Evolutionary conservation across 2,888 invertebrate species (phyloP).

Genomic region (Leucophenga montana): DNA sequence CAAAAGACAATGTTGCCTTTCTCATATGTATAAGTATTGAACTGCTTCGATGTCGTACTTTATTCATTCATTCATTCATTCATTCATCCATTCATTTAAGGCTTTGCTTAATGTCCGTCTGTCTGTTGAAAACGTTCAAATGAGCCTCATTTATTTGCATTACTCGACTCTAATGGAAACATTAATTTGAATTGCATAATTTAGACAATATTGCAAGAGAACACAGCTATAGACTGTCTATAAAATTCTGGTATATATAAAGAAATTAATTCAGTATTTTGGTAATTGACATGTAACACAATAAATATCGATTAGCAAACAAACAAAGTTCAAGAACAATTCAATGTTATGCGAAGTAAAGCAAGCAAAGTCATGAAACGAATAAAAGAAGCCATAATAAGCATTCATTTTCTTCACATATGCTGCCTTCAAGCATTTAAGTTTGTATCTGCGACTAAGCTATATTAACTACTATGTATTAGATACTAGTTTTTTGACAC

Average conservation of each 20-base stretch:
- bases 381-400: no score
- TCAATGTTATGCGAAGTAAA: conserved; percentile 25
- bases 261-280: conserved; percentile 57
- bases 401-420: no score
- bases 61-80: conserved; percentile 1
- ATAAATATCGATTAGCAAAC: conserved; percentile 58
- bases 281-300: conserved; percentile 52
- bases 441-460: no score
- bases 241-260: conserved; percentile 15
- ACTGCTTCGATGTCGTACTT: not conserved
- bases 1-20: not conserved
- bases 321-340: conserved; percentile 28
- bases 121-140: conserved; percentile 13
- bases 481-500: no score
- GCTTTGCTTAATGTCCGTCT: conserved; percentile 12
- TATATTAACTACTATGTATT: no score
- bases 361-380: not conserved
- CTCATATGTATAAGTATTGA: not conserved
- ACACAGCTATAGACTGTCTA: not conserved
- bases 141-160: conserved; percentile 16
- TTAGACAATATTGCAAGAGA: conserved; percentile 33
- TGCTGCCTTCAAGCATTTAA: no score
- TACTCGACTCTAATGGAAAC: conserved; percentile 47
- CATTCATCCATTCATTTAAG: conserved; percentile 1
- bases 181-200: conserved; percentile 67